phyloP scores from a whole-genome alignment of 2,113 vertebrate species.

The Elgaria multicarinata region DNA sequence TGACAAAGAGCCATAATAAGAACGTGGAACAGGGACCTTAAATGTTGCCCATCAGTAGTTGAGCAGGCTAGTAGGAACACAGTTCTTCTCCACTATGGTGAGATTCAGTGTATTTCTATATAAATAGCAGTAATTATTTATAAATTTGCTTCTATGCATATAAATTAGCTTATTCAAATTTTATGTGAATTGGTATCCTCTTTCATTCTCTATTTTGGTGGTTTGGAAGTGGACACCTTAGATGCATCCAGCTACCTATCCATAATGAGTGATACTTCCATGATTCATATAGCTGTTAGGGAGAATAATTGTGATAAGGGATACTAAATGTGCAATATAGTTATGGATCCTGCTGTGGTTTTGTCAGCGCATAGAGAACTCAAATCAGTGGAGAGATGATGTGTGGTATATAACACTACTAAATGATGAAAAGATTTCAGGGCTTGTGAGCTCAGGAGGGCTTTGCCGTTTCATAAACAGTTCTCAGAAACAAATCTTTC shows the following conservation, averaged over 20 bases:
- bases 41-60: not conserved
- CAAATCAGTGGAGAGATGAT: not conserved
- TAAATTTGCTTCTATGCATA: not conserved
- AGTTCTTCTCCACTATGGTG: not conserved
- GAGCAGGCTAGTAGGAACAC: not conserved
- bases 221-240: too few species aligned
- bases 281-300: not conserved
- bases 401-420: constrained; percentile 7
- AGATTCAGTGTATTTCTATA: not conserved
- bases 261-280: not conserved
- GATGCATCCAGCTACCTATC: not conserved
- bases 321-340: not conserved
- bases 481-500: constrained; percentile 8
- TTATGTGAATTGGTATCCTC: not conserved
- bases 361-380: constrained; percentile 25
- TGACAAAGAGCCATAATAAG: not conserved
- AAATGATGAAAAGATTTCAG: constrained; percentile 38
- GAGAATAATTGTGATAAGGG: not conserved
- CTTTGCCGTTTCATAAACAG: constrained; percentile 29
- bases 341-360: constrained; percentile 23
- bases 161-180: not conserved
- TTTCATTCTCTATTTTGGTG: not conserved
- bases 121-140: not conserved
- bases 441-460: constrained; percentile 1
- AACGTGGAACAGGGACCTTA: not conserved